Conservation (phyloP, 2,797 vertebrate genomes). For the Rhincodon typus region DNA sequence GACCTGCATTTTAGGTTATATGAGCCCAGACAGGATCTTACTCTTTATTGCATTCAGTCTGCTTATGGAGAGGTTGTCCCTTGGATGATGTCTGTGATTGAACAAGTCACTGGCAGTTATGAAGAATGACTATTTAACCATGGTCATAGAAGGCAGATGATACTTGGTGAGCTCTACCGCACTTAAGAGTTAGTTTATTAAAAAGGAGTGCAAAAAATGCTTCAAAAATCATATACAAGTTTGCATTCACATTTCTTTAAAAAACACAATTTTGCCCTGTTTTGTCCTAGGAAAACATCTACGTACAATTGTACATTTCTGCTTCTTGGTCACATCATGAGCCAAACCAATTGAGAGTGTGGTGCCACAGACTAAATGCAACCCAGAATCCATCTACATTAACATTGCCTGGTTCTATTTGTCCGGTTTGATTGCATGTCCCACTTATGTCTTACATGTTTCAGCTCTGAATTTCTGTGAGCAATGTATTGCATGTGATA, state of each 20-base stretch:
- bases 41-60: not conserved
- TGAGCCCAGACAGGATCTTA: not conserved
- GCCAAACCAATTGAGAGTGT: not conserved
- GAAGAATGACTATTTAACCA: not conserved
- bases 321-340: not conserved
- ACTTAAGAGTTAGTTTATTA: not conserved
- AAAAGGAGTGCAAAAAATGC: not conserved
- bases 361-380: not conserved
- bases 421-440: constrained; percentile 27
- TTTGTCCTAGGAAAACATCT: not conserved
- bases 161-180: not conserved
- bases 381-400: not conserved
- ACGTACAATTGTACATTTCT: not conserved
- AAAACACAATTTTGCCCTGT: not conserved
- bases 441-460: constrained; percentile 33
- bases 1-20: not conserved
- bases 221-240: not conserved
- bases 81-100: not conserved
- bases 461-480: constrained; percentile 19
- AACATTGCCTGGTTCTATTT: not conserved
- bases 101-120: not conserved
- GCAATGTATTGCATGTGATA: constrained; percentile 39
- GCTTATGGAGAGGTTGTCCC: not conserved
- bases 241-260: not conserved
- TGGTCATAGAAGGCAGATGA: not conserved